Evolutionary conservation across 2,888 invertebrate genomes (phyloP), one percentile per base, ranked within the genome.

Genomic region (Cheilosia variabilis): DNA sequence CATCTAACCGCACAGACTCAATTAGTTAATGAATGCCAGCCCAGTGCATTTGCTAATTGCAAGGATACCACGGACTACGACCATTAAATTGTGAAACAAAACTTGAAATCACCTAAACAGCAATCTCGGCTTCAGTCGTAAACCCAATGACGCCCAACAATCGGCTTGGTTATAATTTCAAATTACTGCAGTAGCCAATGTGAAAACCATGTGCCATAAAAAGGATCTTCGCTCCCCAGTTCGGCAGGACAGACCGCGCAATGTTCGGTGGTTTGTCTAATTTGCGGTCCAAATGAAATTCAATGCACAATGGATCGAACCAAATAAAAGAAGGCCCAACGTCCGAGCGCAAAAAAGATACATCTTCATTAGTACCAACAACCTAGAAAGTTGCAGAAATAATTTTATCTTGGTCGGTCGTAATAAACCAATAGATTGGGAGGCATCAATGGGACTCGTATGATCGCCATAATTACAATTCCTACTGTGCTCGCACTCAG

Each of bases 381-480:
- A 60, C 72, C 60, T 72, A 77, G 71, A 77, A 77, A 77, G 65
- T 31, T 72, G 71, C 71, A 75, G 47, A 55, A 55, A 75, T 55
- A 55, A 41, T 60, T 81, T 86, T 81, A 77, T 58, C 66, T 81
- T 45, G 27, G 50, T 37, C 13, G 37, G 37, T 37, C 34, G 55
- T 68, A 81, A 86, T 81, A 80, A 86, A 68, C 81, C 76, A 77
- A 62, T 43, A 53, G 27, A 52, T 52, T 45, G 27, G 41, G n/a
- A 71, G 55, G 45, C 73, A 73, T 69, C 63, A 53, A 69, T 71
- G 69, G 53, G 68, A 75, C 57, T 71, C 58, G 24, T 58, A 72
- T 68, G 66, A 55, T 57, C 66, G 80, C 75, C 57, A 75, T 86
- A 81, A 86, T 86, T 81, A 81, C 76, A 60, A 72, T 81, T 80